Evolutionary conservation across 1,140 invertebrate species (phyloP), one percentile per base, ranked within the genome.

Genomic region (Melanaphis sacchari): DNA sequence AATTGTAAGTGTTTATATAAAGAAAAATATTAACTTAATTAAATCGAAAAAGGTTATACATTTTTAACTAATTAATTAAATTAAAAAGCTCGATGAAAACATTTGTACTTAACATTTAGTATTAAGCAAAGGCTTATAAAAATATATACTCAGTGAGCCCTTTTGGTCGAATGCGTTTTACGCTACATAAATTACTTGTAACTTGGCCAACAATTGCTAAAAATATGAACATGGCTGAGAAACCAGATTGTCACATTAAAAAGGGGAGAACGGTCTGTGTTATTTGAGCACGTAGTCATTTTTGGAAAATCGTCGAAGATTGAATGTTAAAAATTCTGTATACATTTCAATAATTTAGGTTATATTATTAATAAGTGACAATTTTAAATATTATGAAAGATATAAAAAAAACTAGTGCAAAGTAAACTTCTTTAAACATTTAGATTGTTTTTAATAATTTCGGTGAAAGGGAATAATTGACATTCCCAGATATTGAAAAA

Each of bases 371-470:
- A 22, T 52, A 22, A 52, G 22, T 22, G 22, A 52, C 24, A 24
- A 54, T 54, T 54, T 26, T 54, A 59, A 59, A 59, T 59, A 31
- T 26, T 31, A 31, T 31, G 26, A 31, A 11, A 31, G 31, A 31
- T 26, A 31, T 31, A 2, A 0, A 4, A 0, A 0, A 8, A 59
- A 59, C 24, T 0, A 11, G 11, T 9, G 54, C 0, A 59, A 59
- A 59, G 11, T 3, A 31, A 59, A 59, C 8, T 59, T 59, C 9
- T 59, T 59, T 9, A 59, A 26, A 1, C 24, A 7, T 31, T 26
- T 59, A 0, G 26, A 8, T 59, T 59, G 54, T 59, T 54, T 59
- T 26, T 26, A 6, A 2, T 31, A 7, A 8, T 26, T 0, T 59
- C 7, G 2, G 0, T 59, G 54, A 26, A 54, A 24, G 0, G 24